These are phyloP conservation scores for Chrysemys picta DNA, from an alignment of 2,113 vertebrate genomes.

Conservation along the genomic window DNA sequence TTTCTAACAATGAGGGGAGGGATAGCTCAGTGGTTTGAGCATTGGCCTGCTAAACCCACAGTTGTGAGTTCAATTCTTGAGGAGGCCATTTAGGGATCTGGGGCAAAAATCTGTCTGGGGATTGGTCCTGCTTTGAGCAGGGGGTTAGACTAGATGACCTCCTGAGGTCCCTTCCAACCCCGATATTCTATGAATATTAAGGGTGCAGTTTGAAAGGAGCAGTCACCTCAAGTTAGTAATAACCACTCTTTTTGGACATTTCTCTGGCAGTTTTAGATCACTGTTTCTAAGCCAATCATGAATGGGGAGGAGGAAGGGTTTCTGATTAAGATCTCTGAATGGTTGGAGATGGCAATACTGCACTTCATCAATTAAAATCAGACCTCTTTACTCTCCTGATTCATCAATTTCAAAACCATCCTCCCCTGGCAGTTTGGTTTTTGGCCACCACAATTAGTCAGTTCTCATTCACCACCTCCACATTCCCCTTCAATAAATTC, in stretches of 20 bases:
- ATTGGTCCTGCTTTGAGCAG: no score
- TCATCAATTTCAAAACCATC: not conserved
- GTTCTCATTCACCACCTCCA: constrained; percentile 6
- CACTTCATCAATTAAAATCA: not conserved
- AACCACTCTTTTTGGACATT: not conserved
- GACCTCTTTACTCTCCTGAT: not conserved
- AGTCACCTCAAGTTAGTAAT: not conserved
- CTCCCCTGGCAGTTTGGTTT: not conserved
- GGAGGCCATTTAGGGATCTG: no score
- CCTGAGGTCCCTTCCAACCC: no score
- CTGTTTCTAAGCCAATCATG: not conserved
- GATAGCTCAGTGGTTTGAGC: no score
- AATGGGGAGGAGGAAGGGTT: not conserved
- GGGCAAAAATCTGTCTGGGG: no score
- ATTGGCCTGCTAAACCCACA: no score
- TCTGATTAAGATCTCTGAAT: not conserved
- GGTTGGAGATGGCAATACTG: not conserved
- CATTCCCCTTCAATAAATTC: constrained; percentile 28
- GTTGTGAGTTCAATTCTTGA: no score
- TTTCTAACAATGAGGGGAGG: not conserved
- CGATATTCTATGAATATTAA: not conserved
- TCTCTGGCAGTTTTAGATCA: not conserved
- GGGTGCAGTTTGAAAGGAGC: not conserved
- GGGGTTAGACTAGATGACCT: no score
- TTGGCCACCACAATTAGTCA: constrained; percentile 16